These are phyloP conservation scores for Bufotes viridis DNA, from an alignment of 2,797 vertebrate species.

Conservation along the genomic window DNA sequence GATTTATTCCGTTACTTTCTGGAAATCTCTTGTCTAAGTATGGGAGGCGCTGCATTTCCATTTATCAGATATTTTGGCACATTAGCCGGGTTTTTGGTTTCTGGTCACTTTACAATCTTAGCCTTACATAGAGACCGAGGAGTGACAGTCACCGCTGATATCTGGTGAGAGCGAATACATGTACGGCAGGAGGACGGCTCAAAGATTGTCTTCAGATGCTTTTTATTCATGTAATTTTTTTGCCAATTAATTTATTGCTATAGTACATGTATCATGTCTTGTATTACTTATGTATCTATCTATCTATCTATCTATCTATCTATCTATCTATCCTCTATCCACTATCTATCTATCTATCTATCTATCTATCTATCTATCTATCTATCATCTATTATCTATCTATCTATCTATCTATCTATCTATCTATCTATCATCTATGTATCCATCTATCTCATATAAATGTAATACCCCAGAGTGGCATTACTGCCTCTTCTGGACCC, in stretches of 20 bases:
- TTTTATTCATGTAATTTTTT: too few relatives aligned
- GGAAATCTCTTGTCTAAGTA: slow-evolving; percentile 49
- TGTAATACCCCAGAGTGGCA: too few relatives aligned
- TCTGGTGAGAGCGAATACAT: not conserved
- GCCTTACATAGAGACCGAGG: not conserved
- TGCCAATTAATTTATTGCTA: too few relatives aligned
- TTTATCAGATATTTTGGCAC: slow-evolving; percentile 36
- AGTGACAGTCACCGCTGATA: too few relatives aligned
- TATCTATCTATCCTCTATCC: too few relatives aligned
- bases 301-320: too few relatives aligned
- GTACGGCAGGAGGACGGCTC: not conserved
- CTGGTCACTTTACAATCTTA: not conserved
- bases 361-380: not conserved
- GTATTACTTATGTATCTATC: too few relatives aligned
- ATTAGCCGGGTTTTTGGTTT: not conserved
- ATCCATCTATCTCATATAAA: too few relatives aligned
- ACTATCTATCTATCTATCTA: too few relatives aligned
- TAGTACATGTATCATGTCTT: too few relatives aligned
- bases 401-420: not conserved
- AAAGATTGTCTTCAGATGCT: too few relatives aligned
- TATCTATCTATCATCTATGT: not conserved
- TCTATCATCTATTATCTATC: not conserved
- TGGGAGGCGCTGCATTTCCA: slow-evolving; percentile 32
- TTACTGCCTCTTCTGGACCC: too few relatives aligned
- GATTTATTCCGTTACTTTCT: slow-evolving; percentile 57